Evolutionary conservation across 2,888 invertebrate species (phyloP), one percentile per base, ranked within the genome.

Genomic region (Melanchra persicariae): DNA sequence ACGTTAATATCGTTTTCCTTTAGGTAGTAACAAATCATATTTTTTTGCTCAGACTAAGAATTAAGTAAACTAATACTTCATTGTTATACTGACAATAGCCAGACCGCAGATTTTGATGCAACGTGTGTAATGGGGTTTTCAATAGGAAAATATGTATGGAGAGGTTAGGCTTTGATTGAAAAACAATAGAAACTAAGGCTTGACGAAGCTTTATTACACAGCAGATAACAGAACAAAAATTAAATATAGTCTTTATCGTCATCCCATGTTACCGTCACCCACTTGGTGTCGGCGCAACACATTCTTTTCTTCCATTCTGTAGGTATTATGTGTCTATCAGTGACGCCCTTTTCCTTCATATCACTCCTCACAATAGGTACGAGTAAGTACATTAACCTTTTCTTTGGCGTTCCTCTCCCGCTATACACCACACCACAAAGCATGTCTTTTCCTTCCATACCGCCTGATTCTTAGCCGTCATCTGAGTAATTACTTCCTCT

Each of bases 1-100:
- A 63, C 30, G 58, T 34, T 62, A 55, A 57, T 57, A 37, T 19
- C 43, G 26, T 82, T 77, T 77, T 77, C 66, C n/a, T n/a, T 12
- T n/a, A 2, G 6, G n/a, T 45, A 22, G 55, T 49, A 67, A 72
- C 49, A 55, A 40, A 34, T 57, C 43, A 19, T 24, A 22, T 51
- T 4, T 62, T 55, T 47, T 34, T 47, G 24, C 6, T 57, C 9
- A 9, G n/a, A 2, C 17, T 51, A 30, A 2, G 26, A 40, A 57
- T 57, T 22, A 15, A n/a, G 40, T 61, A 37, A 19, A 62, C 1
- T 52, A 34, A 30, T 30, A 43, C 17, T 45, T 12, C 5, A 40
- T 47, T 71, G 58, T 71, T 30, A 10, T 40, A 71, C 19, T n/a
- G 74, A 40, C 30, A 74, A 47, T 1, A n/a, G 17, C 12, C 6